A percentile compares a stretch with the other conserved stretches of the same genome.
Evolutionary conservation across 2,888 invertebrate species (phyloP).

Genomic region (Rhagonycha fulva): DNA sequence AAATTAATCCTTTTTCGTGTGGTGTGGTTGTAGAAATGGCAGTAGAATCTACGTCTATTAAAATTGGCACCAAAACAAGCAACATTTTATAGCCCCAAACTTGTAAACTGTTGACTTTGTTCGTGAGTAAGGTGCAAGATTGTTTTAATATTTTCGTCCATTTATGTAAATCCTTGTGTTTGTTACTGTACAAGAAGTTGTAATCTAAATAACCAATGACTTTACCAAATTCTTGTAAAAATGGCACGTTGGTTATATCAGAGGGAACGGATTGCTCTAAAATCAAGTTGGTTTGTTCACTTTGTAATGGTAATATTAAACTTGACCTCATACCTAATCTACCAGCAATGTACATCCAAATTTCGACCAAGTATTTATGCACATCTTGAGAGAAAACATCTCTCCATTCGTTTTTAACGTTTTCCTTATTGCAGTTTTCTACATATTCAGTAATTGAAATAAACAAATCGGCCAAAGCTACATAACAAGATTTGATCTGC

Average conservation of each 20-base stretch:
- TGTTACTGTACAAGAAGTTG: constrained; percentile 27
- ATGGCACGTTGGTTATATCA: constrained; percentile 37
- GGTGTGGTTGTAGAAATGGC: constrained; percentile 54
- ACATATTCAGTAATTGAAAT: constrained; percentile 57
- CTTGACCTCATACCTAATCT: constrained; percentile 24
- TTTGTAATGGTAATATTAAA: neutral
- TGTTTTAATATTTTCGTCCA: constrained; percentile 52
- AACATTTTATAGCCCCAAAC: constrained; percentile 57
- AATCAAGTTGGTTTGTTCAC: constrained; percentile 9
- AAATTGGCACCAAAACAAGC: constrained; percentile 50
- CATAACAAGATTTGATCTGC: constrained; percentile 47
- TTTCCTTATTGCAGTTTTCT: constrained; percentile 46
- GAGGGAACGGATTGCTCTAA: constrained; percentile 35
- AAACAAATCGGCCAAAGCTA: constrained; percentile 61
- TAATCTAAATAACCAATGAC: constrained; percentile 39
- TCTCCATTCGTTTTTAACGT: constrained; percentile 72
- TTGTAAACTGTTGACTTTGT: constrained; percentile 53
- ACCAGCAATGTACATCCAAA: constrained; percentile 59
- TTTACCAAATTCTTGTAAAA: constrained; percentile 46
- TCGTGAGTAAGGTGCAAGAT: constrained; percentile 52
- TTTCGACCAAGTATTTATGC: constrained; percentile 57
- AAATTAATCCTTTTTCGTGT: constrained; percentile 52
- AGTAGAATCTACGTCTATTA: constrained; percentile 56
- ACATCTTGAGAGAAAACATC: constrained; percentile 75
- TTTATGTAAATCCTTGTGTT: constrained; percentile 40